Base-by-base conservation (phyloP, 2,113 vertebrate genomes). In the Orthonyx spaldingii region DNA sequence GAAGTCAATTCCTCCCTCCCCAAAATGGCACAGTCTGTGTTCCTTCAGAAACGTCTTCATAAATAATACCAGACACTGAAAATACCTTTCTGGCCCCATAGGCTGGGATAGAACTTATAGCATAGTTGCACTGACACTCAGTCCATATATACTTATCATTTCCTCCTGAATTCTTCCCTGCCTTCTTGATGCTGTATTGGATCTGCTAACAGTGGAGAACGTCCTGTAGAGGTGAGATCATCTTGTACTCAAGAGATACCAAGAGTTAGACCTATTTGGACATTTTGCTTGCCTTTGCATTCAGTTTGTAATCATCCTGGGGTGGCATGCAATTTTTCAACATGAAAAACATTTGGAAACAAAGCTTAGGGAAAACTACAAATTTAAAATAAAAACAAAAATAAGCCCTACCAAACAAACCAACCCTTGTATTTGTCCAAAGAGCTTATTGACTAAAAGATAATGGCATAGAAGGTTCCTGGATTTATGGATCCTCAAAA, bases 371-470 rank as follows among this genome's bases (percentile, higher is more conserved):
- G 71, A 71, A 96, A 94, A 47, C 8, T 71, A 78, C 37, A 79
- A 28, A 64, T 93, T 84, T 87, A 71, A 94, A 84, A 78, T 63
- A 89, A 91, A 91, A 89, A 6, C 10, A 87, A 81, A 89, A 91
- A 88, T 17, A 71, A 96, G 10, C 39, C 64, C 64, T 56, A 56
- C 6, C 46, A 63, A 92, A 55, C 16, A 90, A 90, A 63, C 60
- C 22, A 85, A 72, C 15, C 24, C 15, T 83, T 81, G 9, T 68
- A 71, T 91, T 92, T 87, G 49, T 82, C 44, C 59, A 16, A 32
- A 55, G 37, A 60, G 18, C 12, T 79, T 72, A 84, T 39, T 89
- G 69, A 42, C 55, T 91, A 60, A 68, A 87, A 89, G 26, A 71
- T 57, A 80, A 85, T 79, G 32, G 57, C n/a, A 42, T 33, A 85